Evolutionary conservation across 2,888 invertebrate species (phyloP), one percentile per base, ranked within the genome.

Genomic region (Eugnorisma glareosa): DNA sequence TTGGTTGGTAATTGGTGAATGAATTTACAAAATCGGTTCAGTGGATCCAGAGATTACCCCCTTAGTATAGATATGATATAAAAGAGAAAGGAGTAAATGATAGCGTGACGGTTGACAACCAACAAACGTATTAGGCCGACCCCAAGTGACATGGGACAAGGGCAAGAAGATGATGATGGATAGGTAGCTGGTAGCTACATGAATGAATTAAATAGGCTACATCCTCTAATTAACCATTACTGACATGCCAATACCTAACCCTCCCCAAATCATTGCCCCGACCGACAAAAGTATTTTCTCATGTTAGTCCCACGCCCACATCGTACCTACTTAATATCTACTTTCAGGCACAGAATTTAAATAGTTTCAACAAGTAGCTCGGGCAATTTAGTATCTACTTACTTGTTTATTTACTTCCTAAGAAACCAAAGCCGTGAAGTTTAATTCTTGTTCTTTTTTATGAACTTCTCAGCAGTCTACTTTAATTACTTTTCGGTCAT

Each of bases 401-500:
- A 24, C 54, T 77, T 57, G 35, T 77, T 77, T 57, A 68, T 64
- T 67, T 31, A 57, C 24, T 68, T 63, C 35, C 66, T n/a, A 18
- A 78, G 59, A 40, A 67, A 79, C 35, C 28, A 40, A 54, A 48
- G 35, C 54, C 35, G 31, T 78, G 28, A 79, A 81, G 40, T 64
- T 72, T 67, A 57, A 67, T 67, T 72, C 40, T 31, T 24, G 31
- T 67, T 79, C 31, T 51, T 63, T 83, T 66, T 59, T 59, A 28
- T 18, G 68, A 51, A 64, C 15, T 79, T 84, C 37, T 45, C 28
- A 35, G 63, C 31, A 35, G 64, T 40, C 72, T 73, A 48, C 71
- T 71, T 61, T 79, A 80, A 74, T 69, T 80, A 70, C 48, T 15
- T 37, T 15, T 57, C 51, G 51, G 64, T 63, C 73, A 69, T 69